Conservation (phyloP, 1,140 invertebrate genomes). For the Penaeus chinensis region DNA sequence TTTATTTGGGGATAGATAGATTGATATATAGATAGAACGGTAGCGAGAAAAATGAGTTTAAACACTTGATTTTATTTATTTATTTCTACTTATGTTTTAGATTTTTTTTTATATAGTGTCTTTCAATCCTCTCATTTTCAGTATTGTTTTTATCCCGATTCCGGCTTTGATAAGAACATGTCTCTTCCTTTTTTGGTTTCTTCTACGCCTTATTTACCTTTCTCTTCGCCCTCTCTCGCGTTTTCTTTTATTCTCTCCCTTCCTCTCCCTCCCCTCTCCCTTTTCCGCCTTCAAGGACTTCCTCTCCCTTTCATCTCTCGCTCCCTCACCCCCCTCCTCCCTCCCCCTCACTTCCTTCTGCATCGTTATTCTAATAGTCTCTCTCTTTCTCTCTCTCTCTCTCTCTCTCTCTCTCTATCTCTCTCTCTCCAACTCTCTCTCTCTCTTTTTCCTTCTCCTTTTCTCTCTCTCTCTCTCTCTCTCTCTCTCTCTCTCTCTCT, state of each 20-base stretch:
- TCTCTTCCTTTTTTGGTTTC: not conserved
- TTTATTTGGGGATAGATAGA: no score
- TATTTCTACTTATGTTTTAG: no score
- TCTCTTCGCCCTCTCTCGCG: not conserved
- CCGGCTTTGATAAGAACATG: no score
- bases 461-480: not conserved
- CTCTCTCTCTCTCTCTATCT: not conserved
- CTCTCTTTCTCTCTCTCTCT: slow-evolving; percentile 3
- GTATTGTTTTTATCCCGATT: no score
- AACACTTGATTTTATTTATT: no score
- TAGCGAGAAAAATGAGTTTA: no score
- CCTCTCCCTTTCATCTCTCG: not conserved
- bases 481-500: slow-evolving; percentile 2
- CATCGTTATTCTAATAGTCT: not conserved
- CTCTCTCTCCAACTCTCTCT: not conserved
- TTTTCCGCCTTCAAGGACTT: not conserved
- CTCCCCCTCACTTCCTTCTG: not conserved
- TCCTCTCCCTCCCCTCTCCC: not conserved
- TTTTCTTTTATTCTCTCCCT: not conserved
- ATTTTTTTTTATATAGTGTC: not conserved
- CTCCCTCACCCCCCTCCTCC: slow-evolving; percentile 1
- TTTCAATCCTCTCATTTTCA: no score
- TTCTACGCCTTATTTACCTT: no score
- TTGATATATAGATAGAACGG: no score
- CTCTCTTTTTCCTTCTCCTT: not conserved